These are phyloP conservation scores for Drosophila subobscura DNA, from an alignment of 1,140 invertebrate species.

Conservation along the genomic window DNA sequence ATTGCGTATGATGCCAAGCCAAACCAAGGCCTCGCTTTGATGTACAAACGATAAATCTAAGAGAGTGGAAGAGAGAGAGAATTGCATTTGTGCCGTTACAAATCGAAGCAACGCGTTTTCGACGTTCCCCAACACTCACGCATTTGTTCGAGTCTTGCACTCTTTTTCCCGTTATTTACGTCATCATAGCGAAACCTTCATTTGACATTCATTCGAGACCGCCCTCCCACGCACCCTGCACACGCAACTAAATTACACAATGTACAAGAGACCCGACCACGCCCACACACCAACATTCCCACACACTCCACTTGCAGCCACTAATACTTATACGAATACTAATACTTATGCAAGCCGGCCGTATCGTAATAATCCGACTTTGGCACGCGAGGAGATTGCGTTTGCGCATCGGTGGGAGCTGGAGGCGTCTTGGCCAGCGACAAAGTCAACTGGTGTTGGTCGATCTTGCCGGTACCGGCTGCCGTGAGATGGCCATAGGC, in stretches of 20 bases:
- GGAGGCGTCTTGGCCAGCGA: constrained; percentile 59
- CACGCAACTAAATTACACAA: constrained; percentile 74
- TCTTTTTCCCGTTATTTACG: constrained; percentile 6
- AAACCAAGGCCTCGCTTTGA: constrained; percentile 41
- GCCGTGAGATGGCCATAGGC: constrained; percentile 84
- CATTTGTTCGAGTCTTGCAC: neutral
- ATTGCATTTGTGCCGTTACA: too few relatives aligned
- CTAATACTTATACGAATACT: constrained; percentile 13
- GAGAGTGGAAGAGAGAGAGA: too few relatives aligned
- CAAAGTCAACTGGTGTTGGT: constrained; percentile 67
- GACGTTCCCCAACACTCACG: neutral
- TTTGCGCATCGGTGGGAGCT: constrained; percentile 39
- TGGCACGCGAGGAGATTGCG: constrained; percentile 59
- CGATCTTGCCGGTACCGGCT: constrained; percentile 44
- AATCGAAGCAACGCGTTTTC: neutral
- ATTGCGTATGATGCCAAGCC: constrained; percentile 2
- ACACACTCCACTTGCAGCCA: constrained; percentile 21
- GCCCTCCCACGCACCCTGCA: constrained; percentile 17
- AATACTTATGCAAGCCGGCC: constrained; percentile 66
- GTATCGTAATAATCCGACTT: constrained; percentile 71
- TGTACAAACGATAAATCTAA: constrained; percentile 47
- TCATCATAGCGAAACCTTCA: constrained; percentile 25
- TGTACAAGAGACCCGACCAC: constrained; percentile 65
- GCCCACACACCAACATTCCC: constrained; percentile 40
- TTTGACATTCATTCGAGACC: constrained; percentile 3